Evolutionary conservation across 2,797 vertebrate genomes (phyloP).

Genomic region (Carcharodon carcharias): DNA sequence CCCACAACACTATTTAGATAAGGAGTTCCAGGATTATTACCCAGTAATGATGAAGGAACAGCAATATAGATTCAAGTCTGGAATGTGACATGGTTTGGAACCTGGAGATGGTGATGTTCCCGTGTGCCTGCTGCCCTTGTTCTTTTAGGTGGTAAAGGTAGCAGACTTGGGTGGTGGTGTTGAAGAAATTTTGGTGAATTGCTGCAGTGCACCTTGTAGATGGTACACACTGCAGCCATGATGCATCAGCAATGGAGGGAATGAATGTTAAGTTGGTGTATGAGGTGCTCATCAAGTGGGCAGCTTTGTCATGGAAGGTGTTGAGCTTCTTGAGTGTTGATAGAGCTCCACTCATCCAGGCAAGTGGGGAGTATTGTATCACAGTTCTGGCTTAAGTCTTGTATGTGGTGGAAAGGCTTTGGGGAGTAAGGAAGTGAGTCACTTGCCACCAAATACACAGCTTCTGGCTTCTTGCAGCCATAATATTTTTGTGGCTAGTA

Average conservation of each 20-base stretch:
- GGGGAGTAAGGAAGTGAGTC: background rate
- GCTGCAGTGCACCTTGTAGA: background rate
- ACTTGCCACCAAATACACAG: background rate
- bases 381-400: background rate
- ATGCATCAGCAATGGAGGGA: background rate
- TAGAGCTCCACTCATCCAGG: no score
- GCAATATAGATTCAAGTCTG: background rate
- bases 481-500: background rate
- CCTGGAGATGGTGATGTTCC: background rate
- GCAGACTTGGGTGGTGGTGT: background rate
- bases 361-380: background rate
- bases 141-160: background rate
- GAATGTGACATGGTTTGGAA: background rate
- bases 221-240: background rate
- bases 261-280: background rate
- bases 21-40: background rate
- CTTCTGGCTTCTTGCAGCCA: background rate
- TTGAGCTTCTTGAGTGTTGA: background rate
- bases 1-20: background rate
- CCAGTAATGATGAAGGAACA: background rate
- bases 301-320: background rate
- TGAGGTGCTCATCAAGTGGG: background rate
- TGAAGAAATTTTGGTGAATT: background rate
- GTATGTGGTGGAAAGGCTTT: background rate
- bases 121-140: background rate